Conservation (phyloP, 2,888 invertebrate genomes). For the Noctua janthina region DNA sequence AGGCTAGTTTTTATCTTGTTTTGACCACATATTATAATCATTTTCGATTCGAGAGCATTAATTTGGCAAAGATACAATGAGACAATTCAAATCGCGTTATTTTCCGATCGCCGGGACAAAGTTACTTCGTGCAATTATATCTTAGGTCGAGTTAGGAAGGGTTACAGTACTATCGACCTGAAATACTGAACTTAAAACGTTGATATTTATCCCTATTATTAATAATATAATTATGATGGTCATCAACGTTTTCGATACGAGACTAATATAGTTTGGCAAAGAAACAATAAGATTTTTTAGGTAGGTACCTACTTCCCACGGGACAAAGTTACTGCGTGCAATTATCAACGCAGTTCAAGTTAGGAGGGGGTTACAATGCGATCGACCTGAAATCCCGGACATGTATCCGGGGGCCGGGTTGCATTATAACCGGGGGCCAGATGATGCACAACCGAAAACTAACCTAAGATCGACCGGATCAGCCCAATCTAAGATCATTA, state of each 20-base stretch:
- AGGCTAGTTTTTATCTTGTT: slow-evolving; percentile 10
- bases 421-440: neutral
- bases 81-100: slow-evolving; percentile 1
- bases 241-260: neutral
- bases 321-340: neutral
- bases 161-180: neutral
- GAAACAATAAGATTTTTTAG: neutral
- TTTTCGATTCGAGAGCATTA: neutral
- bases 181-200: neutral
- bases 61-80: neutral
- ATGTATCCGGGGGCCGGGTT: neutral
- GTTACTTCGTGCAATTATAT: slow-evolving; percentile 1
- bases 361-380: slow-evolving; percentile 1
- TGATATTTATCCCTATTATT: neutral
- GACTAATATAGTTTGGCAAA: neutral
- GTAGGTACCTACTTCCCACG: neutral
- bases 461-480: neutral
- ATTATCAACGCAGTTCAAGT: neutral
- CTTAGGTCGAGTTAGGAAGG: neutral
- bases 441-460: slow-evolving; percentile 1
- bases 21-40: neutral
- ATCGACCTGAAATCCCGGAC: neutral
- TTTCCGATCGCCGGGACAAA: neutral
- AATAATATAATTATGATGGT: neutral
- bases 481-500: neutral